Percentiles rank a stretch among this genome's conserved stretches.
phyloP scores from a whole-genome alignment of 2,888 invertebrate species.

The Chironomus tentans region DNA sequence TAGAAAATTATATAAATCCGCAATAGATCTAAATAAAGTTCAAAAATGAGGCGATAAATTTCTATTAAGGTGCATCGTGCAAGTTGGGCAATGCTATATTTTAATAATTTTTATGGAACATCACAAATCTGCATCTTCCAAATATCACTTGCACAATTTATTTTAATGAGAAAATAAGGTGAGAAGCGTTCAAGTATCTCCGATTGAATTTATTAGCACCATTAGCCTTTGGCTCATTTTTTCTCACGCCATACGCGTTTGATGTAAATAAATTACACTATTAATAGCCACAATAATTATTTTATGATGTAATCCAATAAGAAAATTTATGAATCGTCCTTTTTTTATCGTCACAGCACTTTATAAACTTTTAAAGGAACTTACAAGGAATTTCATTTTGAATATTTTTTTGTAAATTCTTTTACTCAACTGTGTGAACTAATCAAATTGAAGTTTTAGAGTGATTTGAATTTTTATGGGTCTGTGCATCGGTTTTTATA shows the following conservation, averaged over 20 bases:
- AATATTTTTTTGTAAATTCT: background rate
- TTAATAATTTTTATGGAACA: background rate
- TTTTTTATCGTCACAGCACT: background rate
- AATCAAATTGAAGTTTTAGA: slow-evolving; percentile 21
- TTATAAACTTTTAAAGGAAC: background rate
- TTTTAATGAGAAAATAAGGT: background rate
- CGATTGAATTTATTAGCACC: background rate
- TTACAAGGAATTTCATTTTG: slow-evolving; percentile 23
- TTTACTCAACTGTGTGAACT: slow-evolving; percentile 7
- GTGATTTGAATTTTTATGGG: slow-evolving; percentile 24
- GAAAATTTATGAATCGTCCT: no score
- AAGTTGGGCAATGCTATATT: background rate
- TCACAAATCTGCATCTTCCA: background rate
- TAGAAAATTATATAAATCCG: no score
- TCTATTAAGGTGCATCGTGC: background rate
- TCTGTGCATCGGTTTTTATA: slow-evolving; percentile 26
- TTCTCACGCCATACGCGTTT: background rate
- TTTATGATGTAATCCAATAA: background rate
- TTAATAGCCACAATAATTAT: background rate
- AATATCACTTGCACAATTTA: slow-evolving; percentile 13
- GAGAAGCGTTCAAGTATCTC: background rate
- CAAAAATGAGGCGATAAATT: background rate
- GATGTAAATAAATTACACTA: background rate
- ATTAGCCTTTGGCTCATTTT: background rate
- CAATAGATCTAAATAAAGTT: background rate